Evolutionary conservation across 2,888 invertebrate species (phyloP).

Genomic region (Malthinus seriepunctatus): DNA sequence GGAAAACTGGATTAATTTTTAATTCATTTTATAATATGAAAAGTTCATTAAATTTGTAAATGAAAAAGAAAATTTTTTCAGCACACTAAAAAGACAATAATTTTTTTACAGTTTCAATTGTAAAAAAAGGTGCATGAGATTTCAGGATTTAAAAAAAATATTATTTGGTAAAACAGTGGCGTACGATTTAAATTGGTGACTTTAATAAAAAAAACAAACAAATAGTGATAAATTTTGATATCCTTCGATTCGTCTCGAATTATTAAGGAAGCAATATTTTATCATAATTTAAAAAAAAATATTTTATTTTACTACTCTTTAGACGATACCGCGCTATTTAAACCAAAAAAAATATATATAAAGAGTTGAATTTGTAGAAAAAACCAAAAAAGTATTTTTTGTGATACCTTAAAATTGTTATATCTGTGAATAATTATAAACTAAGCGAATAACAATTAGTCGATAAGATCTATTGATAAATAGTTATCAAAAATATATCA

Average conservation of each 20-base stretch:
- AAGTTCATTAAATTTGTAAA: no score
- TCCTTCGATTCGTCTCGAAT: background rate
- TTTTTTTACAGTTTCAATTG: slow-evolving; percentile 13
- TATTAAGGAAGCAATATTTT: slow-evolving; percentile 1
- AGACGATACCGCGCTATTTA: no score
- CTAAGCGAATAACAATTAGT: slow-evolving; percentile 12
- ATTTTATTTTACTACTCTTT: no score
- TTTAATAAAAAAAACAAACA: no score
- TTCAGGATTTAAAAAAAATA: no score
- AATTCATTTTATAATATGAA: no score
- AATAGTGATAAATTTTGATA: no score
- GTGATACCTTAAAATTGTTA: slow-evolving; percentile 50
- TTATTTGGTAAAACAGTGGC: background rate
- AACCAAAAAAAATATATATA: no score
- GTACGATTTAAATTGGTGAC: no score
- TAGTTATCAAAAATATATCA: slow-evolving; percentile 14
- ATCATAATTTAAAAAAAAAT: no score
- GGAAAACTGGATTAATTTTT: background rate
- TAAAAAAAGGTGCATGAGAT: slow-evolving; percentile 17
- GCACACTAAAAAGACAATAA: slow-evolving; percentile 19
- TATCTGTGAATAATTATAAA: slow-evolving; percentile 24
- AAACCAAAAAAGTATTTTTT: slow-evolving; percentile 49
- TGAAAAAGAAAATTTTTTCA: background rate
- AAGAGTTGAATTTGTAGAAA: background rate
- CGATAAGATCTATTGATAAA: slow-evolving; percentile 6